Conservation (phyloP, 2,888 invertebrate species). For the Ceratothoa steindachneri region DNA sequence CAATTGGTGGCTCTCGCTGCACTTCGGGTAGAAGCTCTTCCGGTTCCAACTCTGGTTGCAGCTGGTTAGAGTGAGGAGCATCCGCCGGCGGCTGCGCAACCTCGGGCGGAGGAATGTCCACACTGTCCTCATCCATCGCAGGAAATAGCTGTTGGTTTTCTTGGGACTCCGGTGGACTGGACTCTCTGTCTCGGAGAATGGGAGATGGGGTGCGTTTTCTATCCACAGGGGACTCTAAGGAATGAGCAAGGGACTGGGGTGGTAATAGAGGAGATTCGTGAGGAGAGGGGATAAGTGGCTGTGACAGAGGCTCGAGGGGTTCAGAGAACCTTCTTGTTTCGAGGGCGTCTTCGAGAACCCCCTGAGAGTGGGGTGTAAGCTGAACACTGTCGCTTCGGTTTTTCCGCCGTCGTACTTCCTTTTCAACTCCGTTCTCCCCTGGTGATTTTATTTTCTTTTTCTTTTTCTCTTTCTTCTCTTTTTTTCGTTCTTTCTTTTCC, state of each 20-base stretch:
- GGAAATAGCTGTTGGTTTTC: too few species aligned
- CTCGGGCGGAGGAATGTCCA: slow-evolving; percentile 17
- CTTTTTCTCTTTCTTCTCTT: slow-evolving; percentile 29
- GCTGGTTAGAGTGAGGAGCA: slow-evolving; percentile 1
- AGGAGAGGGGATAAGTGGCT: too few species aligned
- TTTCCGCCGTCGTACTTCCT: background rate
- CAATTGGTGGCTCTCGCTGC: slow-evolving; percentile 43
- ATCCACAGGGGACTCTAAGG: background rate
- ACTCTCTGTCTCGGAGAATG: background rate
- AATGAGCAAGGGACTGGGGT: background rate
- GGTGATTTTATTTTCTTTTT: slow-evolving; percentile 29
- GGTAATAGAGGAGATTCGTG: too few species aligned
- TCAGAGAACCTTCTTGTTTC: background rate
- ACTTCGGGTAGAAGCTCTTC: slow-evolving; percentile 36
- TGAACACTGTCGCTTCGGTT: background rate
- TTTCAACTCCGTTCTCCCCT: slow-evolving; percentile 1
- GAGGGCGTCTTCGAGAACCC: background rate
- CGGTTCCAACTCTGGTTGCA: background rate
- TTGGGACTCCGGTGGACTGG: background rate
- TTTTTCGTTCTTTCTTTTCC: slow-evolving; percentile 33
- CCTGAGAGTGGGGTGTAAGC: background rate
- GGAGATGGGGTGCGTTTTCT: background rate
- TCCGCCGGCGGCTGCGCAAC: slow-evolving; percentile 2
- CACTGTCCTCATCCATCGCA: slow-evolving; percentile 2
- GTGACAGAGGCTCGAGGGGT: background rate